Evolutionary conservation across 2,797 vertebrate species (phyloP).

Genomic region (Manis pentadactyla): DNA sequence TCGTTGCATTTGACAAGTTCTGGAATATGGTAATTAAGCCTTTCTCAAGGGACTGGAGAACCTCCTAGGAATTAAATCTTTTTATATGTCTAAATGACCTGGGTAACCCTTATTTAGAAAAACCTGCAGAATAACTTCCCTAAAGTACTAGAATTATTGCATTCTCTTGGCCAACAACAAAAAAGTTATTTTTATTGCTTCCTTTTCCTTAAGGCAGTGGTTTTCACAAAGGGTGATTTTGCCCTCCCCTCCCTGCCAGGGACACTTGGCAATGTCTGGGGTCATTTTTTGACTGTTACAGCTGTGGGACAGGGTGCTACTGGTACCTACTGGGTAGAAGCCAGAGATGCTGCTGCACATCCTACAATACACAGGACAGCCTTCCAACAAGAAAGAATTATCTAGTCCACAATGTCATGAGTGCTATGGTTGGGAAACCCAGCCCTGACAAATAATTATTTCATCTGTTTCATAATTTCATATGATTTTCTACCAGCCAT

Average conservation of each 20-base stretch:
- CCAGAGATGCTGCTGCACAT: background rate
- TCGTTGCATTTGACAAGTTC: slow-evolving; percentile 99
- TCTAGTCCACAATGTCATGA: background rate
- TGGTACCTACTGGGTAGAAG: background rate
- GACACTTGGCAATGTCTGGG: background rate
- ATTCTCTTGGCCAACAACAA: background rate
- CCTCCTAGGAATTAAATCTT: background rate
- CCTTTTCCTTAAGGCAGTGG: background rate
- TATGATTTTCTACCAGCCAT: background rate
- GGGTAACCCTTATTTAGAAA: slow-evolving; percentile 9
- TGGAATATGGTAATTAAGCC: slow-evolving; percentile 96
- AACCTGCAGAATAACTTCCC: background rate
- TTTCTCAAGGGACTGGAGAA: background rate
- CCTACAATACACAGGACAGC: background rate
- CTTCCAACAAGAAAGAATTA: background rate
- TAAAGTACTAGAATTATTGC: slow-evolving; percentile 18
- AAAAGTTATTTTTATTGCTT: background rate
- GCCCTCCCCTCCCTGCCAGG: background rate
- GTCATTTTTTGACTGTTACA: background rate
- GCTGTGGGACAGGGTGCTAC: background rate
- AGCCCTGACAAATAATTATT: background rate
- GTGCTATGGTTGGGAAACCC: background rate
- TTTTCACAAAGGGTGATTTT: background rate
- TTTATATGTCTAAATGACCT: background rate
- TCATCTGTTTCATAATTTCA: background rate